Evolutionary conservation across 2,797 vertebrate species (phyloP), one percentile per base, ranked within the genome.

Genomic region (Spondyliosoma cantharus): DNA sequence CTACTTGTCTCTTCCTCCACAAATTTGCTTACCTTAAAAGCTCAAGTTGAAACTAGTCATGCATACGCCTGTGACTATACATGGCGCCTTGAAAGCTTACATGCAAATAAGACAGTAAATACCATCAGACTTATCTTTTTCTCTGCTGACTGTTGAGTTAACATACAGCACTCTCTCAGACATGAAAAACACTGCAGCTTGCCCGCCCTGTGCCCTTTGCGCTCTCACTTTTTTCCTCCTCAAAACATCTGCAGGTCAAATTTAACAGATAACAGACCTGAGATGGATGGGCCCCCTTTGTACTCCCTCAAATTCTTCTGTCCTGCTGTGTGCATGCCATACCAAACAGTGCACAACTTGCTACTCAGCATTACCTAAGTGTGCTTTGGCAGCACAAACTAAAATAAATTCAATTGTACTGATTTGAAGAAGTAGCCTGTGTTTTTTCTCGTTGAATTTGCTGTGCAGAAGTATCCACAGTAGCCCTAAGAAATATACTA

Each of bases 261-360:
- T 62, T 80, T 69, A 75, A 83, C 45, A 29, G 52, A 78, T 46
- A 82, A 56, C 66, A 87, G 63, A 87, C 45, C 15, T 25, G 25
- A 80, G 49, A 61, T 11, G 4, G 42, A 63, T 32, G 0, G 1
- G 48, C 43, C n/a, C 48, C 53, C 71, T 68, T 60, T 50, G 22
- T 48, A 57, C 20, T 54, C 24, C 49, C 2, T 16, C 14, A 61
- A n/a, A 74, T 78, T 74, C 56, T 59, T 63, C 42, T 53, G 19
- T 63, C 20, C 29, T 74, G 45, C 71, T 66, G 46, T 59, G 56
- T 59, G 48, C 46, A 54, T 53, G 1, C 20, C 16, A 50, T 49
- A 13, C 52, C 43, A 71, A 54, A 48, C 24, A 48, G 24, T 71
- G 19, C 43, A 45, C 32, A n/a, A 49, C 65, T 52, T 53, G 50